A percentile compares a stretch with the other conserved stretches of the same genome.
These are phyloP conservation scores for Lemur catta DNA, from an alignment of 2,797 vertebrate genomes.

Conservation along the genomic window DNA sequence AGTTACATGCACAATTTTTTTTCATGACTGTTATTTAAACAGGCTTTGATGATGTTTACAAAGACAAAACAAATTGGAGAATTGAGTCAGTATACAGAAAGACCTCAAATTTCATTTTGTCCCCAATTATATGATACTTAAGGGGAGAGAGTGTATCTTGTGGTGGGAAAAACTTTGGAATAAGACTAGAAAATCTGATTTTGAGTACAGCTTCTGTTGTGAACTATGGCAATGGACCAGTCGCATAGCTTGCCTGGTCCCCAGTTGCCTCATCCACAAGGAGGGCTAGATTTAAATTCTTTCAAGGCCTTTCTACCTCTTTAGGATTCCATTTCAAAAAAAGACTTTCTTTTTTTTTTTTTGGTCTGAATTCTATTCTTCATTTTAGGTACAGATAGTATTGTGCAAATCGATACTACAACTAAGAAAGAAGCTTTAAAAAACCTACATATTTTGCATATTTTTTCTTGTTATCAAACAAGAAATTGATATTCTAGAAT, in stretches of 20 bases:
- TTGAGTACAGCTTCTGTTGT: background rate
- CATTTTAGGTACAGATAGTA: background rate
- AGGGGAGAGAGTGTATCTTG: background rate
- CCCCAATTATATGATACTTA: background rate
- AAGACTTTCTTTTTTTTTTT: background rate
- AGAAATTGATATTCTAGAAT: background rate
- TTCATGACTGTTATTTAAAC: slow-evolving; percentile 14
- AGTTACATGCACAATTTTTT: slow-evolving; percentile 8
- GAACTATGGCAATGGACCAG: background rate
- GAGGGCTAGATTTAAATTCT: background rate
- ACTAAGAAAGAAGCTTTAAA: background rate
- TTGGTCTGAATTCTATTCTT: background rate
- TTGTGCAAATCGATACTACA: background rate
- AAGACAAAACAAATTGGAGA: slow-evolving; percentile 30
- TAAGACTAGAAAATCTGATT: background rate
- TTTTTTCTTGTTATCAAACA: background rate
- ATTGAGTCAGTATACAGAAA: background rate
- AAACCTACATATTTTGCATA: background rate
- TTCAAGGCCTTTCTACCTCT: background rate
- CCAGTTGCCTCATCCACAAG: background rate
- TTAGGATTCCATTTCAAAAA: background rate
- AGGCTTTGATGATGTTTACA: background rate
- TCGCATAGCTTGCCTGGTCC: background rate
- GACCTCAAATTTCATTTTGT: background rate
- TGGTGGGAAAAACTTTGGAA: background rate